Evolutionary conservation across 1,140 invertebrate species (phyloP), one percentile per base, ranked within the genome.

Genomic region (Ganaspis sp.): DNA sequence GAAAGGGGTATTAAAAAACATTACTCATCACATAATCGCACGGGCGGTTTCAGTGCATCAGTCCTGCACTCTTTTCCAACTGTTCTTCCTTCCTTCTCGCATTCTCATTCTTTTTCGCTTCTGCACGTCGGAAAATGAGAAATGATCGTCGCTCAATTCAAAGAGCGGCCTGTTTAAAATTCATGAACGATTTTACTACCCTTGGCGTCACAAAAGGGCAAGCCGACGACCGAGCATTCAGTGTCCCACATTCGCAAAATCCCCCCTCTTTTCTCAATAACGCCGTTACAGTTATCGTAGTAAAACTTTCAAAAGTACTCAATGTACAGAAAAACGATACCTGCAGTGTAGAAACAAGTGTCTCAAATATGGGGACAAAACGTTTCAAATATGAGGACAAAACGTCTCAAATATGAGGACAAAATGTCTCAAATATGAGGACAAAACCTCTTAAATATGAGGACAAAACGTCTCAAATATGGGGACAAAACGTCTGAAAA

Each of bases 11-110:
- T 91, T 91, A 91, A 90, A 91, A 91, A 91, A 88, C 90, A 91
- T 91, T 91, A 91, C 90, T 91, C 90, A 91, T 91, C 90, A 90
- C 72, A 91, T 91, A 91, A 91, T 90, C 90, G 87, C 83, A 79
- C 70, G 77, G 74, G 49, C 53, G 74, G 72, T 77, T 79, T 38
- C 78, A 70, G 38, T 71, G 17, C 69, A 23, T 75, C 26, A 5
- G 37, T 77, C 38, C n/a, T 69, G 23, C 37, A 45, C 26, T 70
- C 54, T 45, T 15, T 29, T 58, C 19, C 38, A 19, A n/a, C 6
- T 69, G 17, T 64, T 26, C 75, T 78, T 19, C 49, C 34, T 45
- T 9, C 17, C 75, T 71, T 69, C 69, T 76, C n/a, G 12, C 70
- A 72, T 69, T 76, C 34, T 49, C 79, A 26, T 75, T 72, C 81